Evolutionary conservation across 2,888 invertebrate species (phyloP), one percentile per base, ranked within the genome.

Genomic region (Elegia similella): DNA sequence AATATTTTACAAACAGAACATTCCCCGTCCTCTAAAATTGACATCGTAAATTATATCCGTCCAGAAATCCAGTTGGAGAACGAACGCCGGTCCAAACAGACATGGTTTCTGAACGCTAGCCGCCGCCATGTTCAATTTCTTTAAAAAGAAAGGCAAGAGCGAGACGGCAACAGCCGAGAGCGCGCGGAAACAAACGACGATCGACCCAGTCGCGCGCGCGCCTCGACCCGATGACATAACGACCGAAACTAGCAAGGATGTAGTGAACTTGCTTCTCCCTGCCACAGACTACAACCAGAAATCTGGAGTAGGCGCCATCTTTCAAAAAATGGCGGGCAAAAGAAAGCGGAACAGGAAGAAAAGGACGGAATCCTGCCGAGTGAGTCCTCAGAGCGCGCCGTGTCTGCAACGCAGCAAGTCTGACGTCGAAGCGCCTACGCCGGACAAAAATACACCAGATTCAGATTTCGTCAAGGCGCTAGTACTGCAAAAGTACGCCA

Each of bases 321-420:
- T 92, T 8, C 82, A 88, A 60, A 90, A 88, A 48, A 92, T 92
- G 92, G 90, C 88, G 17, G 88, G 92, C 0, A 91, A 88, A 62
- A 69, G 80, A 42, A 83, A 73, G 59, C 79, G 76, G 57, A 82
- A 80, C 23, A 86, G 81, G 61, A 79, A 80, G 58, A 84, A 81
- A 66, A 72, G 85, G 29, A 70, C 83, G 1, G 85, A 89, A 52
- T 82, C 86, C 53, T 84, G 75, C 58, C 73, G 83, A 61, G 72
- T 77, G 8, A 84, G 79, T 66, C 84, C 79, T 53, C 77, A 73
- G 75, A 82, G 72, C 74, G 82, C 72, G 66, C 65, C 59, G 10
- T 74, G 68, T 61, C 69, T 77, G 67, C 80, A 80, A 64, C 75
- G 84, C 61, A 80, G 80, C 63, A 76, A 75, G 58, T 82, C 83